phyloP scores from a whole-genome alignment of 1,140 invertebrate species.

The Lutraria rhynchaena region DNA sequence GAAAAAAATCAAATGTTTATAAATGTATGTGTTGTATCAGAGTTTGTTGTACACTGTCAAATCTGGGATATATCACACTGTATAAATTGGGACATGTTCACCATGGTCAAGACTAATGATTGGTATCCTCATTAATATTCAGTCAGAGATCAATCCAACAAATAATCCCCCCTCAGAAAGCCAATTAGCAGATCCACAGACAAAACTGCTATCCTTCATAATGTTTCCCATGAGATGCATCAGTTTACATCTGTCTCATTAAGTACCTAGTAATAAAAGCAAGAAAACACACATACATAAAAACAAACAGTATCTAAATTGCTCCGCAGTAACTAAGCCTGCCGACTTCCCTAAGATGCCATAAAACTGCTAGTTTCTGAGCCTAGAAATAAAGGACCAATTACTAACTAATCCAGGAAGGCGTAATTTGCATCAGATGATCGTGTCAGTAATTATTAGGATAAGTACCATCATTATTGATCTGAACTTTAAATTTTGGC shows the following conservation, averaged over 20 bases:
- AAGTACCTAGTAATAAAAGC: conserved; percentile 1
- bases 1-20: no score
- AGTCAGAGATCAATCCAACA: no score
- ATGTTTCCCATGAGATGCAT: conserved; percentile 18
- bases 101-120: no score
- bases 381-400: conserved; percentile 44
- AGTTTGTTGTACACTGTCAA: no score
- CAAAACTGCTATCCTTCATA: neutral
- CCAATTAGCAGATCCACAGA: no score
- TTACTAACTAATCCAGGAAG: conserved; percentile 51
- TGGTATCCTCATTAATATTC: no score
- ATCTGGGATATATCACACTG: no score
- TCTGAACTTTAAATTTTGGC: conserved; percentile 27
- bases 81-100: no score
- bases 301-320: conserved; percentile 18
- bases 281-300: conserved; percentile 6
- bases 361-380: conserved; percentile 9
- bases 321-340: neutral
- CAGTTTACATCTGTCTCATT: conserved; percentile 2
- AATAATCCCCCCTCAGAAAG: no score
- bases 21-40: no score
- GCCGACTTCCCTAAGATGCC: conserved; percentile 11
- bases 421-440: conserved; percentile 46
- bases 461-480: conserved; percentile 51
- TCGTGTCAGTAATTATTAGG: conserved; percentile 55